Evolutionary conservation across 2,113 vertebrate species (phyloP).

Genomic region (Ivindomyrus marchei): DNA sequence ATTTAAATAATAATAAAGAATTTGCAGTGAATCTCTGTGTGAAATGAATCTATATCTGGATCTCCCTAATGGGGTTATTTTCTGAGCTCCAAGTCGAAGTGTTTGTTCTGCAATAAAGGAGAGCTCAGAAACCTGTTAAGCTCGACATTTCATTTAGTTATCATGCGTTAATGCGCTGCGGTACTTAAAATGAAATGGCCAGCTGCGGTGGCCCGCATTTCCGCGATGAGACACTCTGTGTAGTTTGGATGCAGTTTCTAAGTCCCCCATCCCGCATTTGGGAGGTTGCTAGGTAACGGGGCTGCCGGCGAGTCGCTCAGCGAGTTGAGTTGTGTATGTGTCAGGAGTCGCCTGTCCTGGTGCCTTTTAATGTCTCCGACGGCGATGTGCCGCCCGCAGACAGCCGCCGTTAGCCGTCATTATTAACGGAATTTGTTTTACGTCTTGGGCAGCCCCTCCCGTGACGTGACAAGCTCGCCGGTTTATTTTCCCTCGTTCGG

Average conservation of each 20-base stretch:
- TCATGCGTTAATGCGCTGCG: background rate
- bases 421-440: background rate
- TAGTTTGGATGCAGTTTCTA: slow-evolving; percentile 15
- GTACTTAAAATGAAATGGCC: background rate
- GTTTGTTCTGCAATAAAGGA: background rate
- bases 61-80: background rate
- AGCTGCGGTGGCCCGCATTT: background rate
- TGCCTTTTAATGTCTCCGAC: background rate
- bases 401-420: background rate
- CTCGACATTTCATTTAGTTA: background rate
- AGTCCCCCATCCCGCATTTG: slow-evolving; percentile 4
- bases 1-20: background rate
- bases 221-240: background rate
- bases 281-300: slow-evolving; percentile 10
- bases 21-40: background rate
- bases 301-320: background rate
- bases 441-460: background rate
- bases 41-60: background rate
- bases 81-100: background rate
- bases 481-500: background rate
- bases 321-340: background rate
- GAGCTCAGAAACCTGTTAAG: background rate
- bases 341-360: background rate
- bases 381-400: background rate
- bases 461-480: background rate